These are phyloP conservation scores for Synchiropus splendidus DNA, from an alignment of 2,113 vertebrate genomes.

Conservation along the genomic window DNA sequence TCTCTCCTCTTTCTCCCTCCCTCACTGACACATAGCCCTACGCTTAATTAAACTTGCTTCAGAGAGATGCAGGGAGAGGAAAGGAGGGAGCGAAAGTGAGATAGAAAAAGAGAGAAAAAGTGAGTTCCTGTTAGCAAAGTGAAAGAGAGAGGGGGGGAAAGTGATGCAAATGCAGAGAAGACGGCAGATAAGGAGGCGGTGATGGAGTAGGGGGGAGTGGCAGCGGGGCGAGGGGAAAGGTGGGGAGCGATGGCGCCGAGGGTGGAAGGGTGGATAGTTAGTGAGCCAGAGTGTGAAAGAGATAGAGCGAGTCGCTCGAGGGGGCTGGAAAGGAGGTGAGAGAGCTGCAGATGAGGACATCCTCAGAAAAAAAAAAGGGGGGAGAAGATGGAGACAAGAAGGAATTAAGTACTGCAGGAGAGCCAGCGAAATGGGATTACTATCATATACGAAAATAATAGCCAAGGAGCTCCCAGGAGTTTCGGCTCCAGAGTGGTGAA, in stretches of 20 bases:
- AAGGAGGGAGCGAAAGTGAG: slow-evolving; percentile 1
- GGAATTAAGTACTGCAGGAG: slow-evolving; percentile 32
- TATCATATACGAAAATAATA: slow-evolving; percentile 51
- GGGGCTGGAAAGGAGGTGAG: slow-evolving; percentile 15
- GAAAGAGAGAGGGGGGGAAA: slow-evolving; percentile 35
- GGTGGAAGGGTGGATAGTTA: slow-evolving; percentile 31
- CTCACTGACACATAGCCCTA: slow-evolving; percentile 56
- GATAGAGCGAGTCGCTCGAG: slow-evolving; percentile 26
- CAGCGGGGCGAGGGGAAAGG: slow-evolving; percentile 24
- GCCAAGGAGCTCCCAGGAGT: slow-evolving; percentile 28
- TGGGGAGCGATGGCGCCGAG: slow-evolving; percentile 31
- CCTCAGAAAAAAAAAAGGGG: slow-evolving; percentile 10
- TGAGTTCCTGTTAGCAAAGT: slow-evolving; percentile 37
- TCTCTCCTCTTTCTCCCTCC: slow-evolving; percentile 24
- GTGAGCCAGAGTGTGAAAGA: slow-evolving; percentile 25
- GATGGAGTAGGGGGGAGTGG: slow-evolving; percentile 34
- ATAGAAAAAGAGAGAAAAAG: slow-evolving; percentile 4
- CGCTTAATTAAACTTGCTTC: slow-evolving; percentile 69
- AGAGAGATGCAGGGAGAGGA: slow-evolving; percentile 36
- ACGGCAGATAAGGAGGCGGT: slow-evolving; percentile 47
- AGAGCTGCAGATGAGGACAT: slow-evolving; percentile 34
- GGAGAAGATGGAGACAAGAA: slow-evolving; percentile 35
- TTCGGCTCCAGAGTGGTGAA: slow-evolving; percentile 19
- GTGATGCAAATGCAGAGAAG: slow-evolving; percentile 50
- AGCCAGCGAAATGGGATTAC: slow-evolving; percentile 31